A percentile compares a stretch with the other conserved stretches of the same genome.
Conservation (phyloP, 2,888 invertebrate species). For the Cephonodes hylas region DNA sequence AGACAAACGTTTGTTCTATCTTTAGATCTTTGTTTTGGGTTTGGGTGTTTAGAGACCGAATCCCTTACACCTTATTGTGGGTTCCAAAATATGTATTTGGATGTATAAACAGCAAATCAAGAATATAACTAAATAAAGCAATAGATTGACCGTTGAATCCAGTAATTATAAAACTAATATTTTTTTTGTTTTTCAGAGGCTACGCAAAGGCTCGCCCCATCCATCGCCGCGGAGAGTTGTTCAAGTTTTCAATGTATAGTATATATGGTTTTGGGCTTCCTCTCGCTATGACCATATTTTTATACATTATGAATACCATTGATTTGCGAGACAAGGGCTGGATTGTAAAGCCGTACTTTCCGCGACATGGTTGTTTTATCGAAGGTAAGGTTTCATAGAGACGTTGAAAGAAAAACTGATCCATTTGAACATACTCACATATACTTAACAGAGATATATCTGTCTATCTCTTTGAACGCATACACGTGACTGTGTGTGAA, state of each 20-base stretch:
- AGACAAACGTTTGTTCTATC: too few species aligned
- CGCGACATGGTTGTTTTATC: conserved; percentile 51
- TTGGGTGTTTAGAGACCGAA: too few species aligned
- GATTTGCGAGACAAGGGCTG: conserved; percentile 47
- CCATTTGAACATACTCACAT: too few species aligned
- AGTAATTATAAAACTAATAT: neutral
- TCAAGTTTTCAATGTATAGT: conserved; percentile 64
- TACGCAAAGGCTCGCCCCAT: conserved; percentile 68
- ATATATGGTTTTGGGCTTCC: conserved; percentile 63
- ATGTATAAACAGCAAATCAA: too few species aligned
- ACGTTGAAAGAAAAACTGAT: neutral
- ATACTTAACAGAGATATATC: too few species aligned
- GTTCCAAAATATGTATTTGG: too few species aligned
- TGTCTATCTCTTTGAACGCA: too few species aligned
- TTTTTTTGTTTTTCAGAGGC: conserved; percentile 45
- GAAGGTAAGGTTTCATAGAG: conserved; percentile 39
- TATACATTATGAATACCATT: conserved; percentile 36
- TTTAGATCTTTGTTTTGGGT: too few species aligned
- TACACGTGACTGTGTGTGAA: too few species aligned
- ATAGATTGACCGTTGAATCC: neutral
- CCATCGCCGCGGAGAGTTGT: conserved; percentile 60
- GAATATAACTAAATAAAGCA: too few species aligned
- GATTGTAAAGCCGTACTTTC: conserved; percentile 57
- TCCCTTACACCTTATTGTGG: too few species aligned
- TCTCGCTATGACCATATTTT: conserved; percentile 42